Conservation (phyloP, 1,140 invertebrate genomes). For the Dinoponera quadriceps region DNA sequence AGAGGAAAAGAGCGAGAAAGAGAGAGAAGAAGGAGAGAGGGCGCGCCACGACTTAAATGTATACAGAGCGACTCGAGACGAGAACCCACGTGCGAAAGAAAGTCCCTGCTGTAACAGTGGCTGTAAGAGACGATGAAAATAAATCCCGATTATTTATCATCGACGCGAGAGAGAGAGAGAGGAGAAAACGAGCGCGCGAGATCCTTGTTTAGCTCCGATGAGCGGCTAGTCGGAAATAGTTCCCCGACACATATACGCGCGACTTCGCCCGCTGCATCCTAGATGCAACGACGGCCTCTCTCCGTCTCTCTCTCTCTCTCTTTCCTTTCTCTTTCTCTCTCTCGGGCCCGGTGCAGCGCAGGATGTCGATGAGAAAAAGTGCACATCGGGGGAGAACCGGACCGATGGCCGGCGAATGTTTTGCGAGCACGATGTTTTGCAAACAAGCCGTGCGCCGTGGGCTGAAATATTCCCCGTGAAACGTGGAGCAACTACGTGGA, state of each 20-base stretch:
- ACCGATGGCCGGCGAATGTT: conserved; percentile 63
- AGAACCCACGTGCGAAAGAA: conserved; percentile 42
- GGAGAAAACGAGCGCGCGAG: too few relatives aligned
- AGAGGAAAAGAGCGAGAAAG: too few relatives aligned
- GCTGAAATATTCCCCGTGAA: conserved; percentile 74
- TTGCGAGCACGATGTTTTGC: conserved; percentile 69
- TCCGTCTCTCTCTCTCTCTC: too few relatives aligned
- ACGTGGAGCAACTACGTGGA: conserved; percentile 54
- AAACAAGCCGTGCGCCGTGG: conserved; percentile 63
- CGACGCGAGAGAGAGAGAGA: not conserved
- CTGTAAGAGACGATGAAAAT: conserved; percentile 66
- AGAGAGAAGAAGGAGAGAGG: too few relatives aligned
- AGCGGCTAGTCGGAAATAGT: too few relatives aligned
- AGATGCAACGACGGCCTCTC: too few relatives aligned
- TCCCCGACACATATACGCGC: too few relatives aligned
- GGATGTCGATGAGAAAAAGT: conserved; percentile 52
- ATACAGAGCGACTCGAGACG: not conserved
- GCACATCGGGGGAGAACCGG: conserved; percentile 31
- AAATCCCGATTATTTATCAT: conserved; percentile 81
- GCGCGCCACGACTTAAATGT: not conserved
- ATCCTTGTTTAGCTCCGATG: too few relatives aligned
- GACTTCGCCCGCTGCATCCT: too few relatives aligned
- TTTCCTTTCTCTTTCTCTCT: too few relatives aligned
- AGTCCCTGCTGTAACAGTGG: conserved; percentile 27
- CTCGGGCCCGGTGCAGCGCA: not conserved